Evolutionary conservation across 30 jellyfish, hydroid and myxozoan species (phyloP).

Genomic region (Hydractinia echinata): DNA sequence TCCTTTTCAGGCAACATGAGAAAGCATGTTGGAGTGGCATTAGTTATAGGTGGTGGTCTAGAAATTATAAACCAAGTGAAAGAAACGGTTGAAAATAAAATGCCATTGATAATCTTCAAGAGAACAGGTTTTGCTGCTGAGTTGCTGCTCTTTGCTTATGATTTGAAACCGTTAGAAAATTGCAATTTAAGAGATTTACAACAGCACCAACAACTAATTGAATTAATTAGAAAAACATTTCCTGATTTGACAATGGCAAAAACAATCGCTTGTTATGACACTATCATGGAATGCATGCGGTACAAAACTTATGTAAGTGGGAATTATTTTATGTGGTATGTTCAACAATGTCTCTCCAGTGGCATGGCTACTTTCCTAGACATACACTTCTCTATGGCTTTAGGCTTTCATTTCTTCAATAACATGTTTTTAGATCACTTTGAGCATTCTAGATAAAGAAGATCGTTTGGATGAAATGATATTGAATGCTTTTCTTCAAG

Average conservation of each 20-base stretch:
- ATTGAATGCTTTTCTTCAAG: background rate
- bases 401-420: too few species aligned
- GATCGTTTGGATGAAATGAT: background rate
- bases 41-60: slow-evolving; percentile 16
- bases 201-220: background rate
- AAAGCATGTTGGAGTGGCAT: background rate
- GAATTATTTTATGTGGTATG: too few species aligned
- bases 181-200: slow-evolving; percentile 6
- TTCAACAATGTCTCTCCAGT: too few species aligned
- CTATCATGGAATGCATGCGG: background rate
- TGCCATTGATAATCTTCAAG: background rate
- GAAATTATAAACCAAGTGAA: background rate
- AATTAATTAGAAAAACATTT: background rate
- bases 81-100: background rate
- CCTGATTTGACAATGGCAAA: background rate
- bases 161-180: background rate
- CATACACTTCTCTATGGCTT: too few species aligned
- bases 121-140: slow-evolving; percentile 2
- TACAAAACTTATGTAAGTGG: background rate
- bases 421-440: background rate
- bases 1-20: too few species aligned
- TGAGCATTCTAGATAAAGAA: background rate
- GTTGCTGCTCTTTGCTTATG: background rate
- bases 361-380: too few species aligned
- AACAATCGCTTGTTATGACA: background rate